A percentile compares a stretch with the other conserved stretches of the same genome.
Evolutionary conservation across 2,888 invertebrate species (phyloP).

Genomic region (Eustalomyia histrio): DNA sequence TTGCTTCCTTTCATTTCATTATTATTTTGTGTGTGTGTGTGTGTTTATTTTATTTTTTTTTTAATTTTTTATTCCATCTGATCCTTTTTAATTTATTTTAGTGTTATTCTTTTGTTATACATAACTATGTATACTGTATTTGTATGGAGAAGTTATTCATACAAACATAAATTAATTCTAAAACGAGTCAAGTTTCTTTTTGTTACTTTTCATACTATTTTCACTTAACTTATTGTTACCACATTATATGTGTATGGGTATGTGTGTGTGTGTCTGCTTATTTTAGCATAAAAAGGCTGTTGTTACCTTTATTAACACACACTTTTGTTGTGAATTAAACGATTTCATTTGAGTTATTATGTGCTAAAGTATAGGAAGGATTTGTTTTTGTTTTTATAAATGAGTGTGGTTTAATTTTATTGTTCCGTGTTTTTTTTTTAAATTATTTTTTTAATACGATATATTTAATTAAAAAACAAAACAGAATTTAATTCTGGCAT

Average conservation of each 20-base stretch:
- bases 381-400: not conserved
- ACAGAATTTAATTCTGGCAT: too few species aligned
- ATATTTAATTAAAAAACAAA: too few species aligned
- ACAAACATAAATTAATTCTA: slow-evolving; percentile 22
- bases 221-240: slow-evolving; percentile 53
- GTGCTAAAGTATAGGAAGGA: slow-evolving; percentile 16
- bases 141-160: not conserved
- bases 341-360: slow-evolving; percentile 25
- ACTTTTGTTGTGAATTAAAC: not conserved
- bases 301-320: slow-evolving; percentile 39
- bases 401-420: slow-evolving; percentile 11
- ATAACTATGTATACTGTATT: not conserved
- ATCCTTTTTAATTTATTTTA: slow-evolving; percentile 61
- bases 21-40: slow-evolving; percentile 7
- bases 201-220: slow-evolving; percentile 37
- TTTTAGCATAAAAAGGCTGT: slow-evolving; percentile 13
- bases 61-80: slow-evolving; percentile 23
- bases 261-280: not conserved
- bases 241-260: slow-evolving; percentile 2
- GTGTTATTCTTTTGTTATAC: slow-evolving; percentile 37
- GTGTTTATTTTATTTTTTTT: slow-evolving; percentile 14
- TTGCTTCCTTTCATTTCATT: slow-evolving; percentile 21
- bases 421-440: slow-evolving; percentile 22
- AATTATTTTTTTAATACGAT: too few species aligned
- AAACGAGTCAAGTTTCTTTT: slow-evolving; percentile 36